Evolutionary conservation across 2,888 invertebrate genomes (phyloP).

Genomic region (Corbicula japonica): DNA sequence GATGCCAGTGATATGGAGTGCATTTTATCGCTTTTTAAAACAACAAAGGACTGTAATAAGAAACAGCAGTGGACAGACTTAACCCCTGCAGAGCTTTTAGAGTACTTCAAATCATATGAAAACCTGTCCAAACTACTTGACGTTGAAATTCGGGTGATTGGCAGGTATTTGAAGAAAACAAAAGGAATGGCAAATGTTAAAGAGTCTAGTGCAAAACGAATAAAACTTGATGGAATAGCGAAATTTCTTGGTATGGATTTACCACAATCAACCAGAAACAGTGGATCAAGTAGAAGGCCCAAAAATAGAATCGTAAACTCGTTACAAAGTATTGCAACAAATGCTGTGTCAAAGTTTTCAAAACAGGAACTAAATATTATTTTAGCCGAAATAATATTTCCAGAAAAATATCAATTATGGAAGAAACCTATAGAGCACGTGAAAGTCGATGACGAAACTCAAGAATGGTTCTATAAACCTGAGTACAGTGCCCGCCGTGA

Average conservation of each 20-base stretch:
- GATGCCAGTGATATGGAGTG: conserved; percentile 30
- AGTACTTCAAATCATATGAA: not conserved
- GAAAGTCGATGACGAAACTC: conserved; percentile 20
- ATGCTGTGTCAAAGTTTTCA: conserved; percentile 34
- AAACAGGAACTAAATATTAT: conserved; percentile 46
- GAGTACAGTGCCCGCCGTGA: conserved; percentile 42
- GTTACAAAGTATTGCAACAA: conserved; percentile 26
- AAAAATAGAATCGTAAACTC: not conserved
- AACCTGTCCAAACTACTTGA: conserved; percentile 26
- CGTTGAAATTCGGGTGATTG: conserved; percentile 37
- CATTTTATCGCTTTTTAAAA: conserved; percentile 38
- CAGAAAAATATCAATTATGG: conserved; percentile 33
- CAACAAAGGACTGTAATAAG: conserved; percentile 38
- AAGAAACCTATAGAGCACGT: conserved; percentile 4
- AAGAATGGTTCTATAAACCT: conserved; percentile 56
- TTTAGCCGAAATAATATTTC: conserved; percentile 52
- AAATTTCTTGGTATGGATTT: conserved; percentile 18
- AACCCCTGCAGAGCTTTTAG: not conserved
- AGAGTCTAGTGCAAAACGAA: conserved; percentile 34
- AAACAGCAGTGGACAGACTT: conserved; percentile 25
- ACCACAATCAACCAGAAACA: not conserved
- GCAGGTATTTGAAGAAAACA: conserved; percentile 47
- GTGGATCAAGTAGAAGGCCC: not conserved
- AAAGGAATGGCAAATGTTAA: conserved; percentile 29
- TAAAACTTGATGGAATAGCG: conserved; percentile 21